Evolutionary conservation across 2,888 invertebrate species (phyloP), one percentile per base, ranked within the genome.

Genomic region (Brenthis ino): DNA sequence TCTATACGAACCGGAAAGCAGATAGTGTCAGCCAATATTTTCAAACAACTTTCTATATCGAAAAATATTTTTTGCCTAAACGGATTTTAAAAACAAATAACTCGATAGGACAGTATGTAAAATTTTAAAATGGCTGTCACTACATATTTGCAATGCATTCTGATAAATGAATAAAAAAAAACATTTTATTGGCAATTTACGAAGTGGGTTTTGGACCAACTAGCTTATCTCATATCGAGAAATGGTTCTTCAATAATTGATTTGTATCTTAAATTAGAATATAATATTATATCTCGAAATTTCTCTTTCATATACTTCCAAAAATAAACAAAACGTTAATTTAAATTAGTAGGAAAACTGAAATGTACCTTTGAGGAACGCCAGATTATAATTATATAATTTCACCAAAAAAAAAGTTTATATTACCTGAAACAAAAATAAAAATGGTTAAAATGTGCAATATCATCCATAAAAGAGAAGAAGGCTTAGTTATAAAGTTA

Each of bases 371-470:
- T 50, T 14, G 16, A 5, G 6, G 50, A 54, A 50, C 16, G 28
- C n/a, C 37, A 11, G 11, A 43, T 43, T 43, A 2, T 11, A 8
- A 43, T 11, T 43, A 8, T 43, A 11, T 43, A 43, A 43, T 11
- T n/a, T n/a, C n/a, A 50, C 50, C n/a, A 6, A n/a, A n/a, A 16
- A 14, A 16, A 20, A 54, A 16, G 53, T 20, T 20, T 13, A 8
- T 53, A 64, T 79, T 79, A 81, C 79, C 80, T 81, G 80, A 60
- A 80, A 80, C 71, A 74, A 79, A 68, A 72, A 72, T 64, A 77
- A 75, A 73, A 71, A 67, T 70, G 68, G 72, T 77, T 79, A 80
- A 75, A 73, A 72, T 73, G 67, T 72, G 77, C 72, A 75, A 77
- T 75, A 76, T 74, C 64, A 71, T 70, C 71, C 73, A 75, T 77